Percentiles rank a stretch among this genome's conserved stretches.
phyloP scores from a whole-genome alignment of 2,113 vertebrate species.

The Crocuta crocuta region DNA sequence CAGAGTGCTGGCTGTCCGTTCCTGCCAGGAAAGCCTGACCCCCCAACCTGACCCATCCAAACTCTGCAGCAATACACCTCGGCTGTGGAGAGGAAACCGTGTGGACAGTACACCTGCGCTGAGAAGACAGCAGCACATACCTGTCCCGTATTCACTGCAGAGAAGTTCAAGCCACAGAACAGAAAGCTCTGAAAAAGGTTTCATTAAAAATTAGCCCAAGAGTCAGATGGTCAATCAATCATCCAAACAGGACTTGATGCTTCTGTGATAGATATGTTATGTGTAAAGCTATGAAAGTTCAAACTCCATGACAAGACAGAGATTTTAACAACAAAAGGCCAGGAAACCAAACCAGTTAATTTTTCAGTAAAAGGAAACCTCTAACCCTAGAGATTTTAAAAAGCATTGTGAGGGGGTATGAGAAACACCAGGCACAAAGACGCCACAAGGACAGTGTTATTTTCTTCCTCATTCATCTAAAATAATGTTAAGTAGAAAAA shows the following conservation, averaged over 20 bases:
- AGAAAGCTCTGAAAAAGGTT: not conserved
- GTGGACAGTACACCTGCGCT: not conserved
- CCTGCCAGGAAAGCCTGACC: not conserved
- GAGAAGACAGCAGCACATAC: not conserved
- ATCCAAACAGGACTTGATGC: not conserved
- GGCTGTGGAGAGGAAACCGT: not conserved
- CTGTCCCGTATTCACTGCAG: not conserved
- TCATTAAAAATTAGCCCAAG: not conserved
- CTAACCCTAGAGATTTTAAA: constrained; percentile 40
- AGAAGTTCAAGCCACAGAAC: not conserved
- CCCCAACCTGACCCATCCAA: not conserved
- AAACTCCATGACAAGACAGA: not conserved
- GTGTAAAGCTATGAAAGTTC: constrained; percentile 4
- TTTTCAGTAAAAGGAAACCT: constrained; percentile 35
- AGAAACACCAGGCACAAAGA: not conserved
- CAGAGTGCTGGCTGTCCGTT: not conserved
- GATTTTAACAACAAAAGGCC: constrained; percentile 32
- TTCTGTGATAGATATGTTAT: not conserved
- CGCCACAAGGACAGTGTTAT: not conserved
- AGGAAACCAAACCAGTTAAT: not conserved
- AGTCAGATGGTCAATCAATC: not conserved
- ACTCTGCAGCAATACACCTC: not conserved
- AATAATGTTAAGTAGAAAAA: constrained; percentile 42
- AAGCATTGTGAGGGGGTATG: not conserved
- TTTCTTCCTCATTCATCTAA: not conserved